Evolutionary conservation across 2,888 invertebrate species (phyloP), one percentile per base, ranked within the genome.

Genomic region (Dimorphilus gyrociliatus): DNA sequence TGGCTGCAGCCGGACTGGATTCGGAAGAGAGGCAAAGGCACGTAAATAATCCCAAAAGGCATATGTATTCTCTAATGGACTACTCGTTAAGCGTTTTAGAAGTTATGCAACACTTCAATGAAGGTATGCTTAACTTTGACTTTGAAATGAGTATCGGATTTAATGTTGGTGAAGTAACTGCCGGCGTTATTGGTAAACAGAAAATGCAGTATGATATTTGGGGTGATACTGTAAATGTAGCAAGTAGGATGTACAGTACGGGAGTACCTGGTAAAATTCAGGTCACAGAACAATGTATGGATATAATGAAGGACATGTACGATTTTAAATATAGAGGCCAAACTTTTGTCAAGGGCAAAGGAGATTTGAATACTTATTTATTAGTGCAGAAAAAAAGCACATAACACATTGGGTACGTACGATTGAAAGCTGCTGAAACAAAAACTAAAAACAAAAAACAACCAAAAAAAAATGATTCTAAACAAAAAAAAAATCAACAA

Each of bases 151-250:
- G 51, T 33, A 78, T 86, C 37, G 88, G 88, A 2, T 82, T 76
- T 53, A 90, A 92, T 63, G 79, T 77, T 46, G 92, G 92, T 0
- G 88, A 90, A 46, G 86, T 94, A 0, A 90, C 90, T 0, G 88
- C 92, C 0, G 90, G 90, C 2, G 71, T 94, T 2, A 90, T 94
- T 31, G 92, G 92, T 0, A 88, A 88, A 5, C 81, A 81, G 2
- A 94, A 92, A 55, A 67, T 94, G 36, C 82, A 85, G 59, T 94
- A 90, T 50, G 92, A 92, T 60, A 92, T 92, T 47, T 94, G 92
- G 92, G 92, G 92, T 0, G 92, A 94, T 60, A 85, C 92, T 0
- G 92, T 94, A 0, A 94, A 94, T 60, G 86, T 92, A 34, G 85
- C 92, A 0, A 84, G 84, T 5, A 70, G 92, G 31, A 94, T 94